These are phyloP conservation scores for Chaetodon trifasciatus DNA, from an alignment of 2,797 vertebrate species.

Conservation along the genomic window DNA sequence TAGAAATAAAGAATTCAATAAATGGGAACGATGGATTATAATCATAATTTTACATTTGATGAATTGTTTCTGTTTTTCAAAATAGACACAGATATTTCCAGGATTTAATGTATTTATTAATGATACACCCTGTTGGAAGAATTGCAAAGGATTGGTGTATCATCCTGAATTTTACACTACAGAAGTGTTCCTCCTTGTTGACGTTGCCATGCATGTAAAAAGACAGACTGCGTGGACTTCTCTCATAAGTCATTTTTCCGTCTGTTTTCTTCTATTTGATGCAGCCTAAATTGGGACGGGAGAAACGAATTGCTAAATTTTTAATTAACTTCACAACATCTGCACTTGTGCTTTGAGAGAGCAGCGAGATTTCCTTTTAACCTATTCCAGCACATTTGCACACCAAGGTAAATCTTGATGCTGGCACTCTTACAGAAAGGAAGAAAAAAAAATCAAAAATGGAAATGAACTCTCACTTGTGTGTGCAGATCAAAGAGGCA, in stretches of 20 bases:
- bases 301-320: constrained; percentile 91
- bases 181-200: constrained; percentile 67
- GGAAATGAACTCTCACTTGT: constrained; percentile 90
- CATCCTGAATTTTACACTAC: constrained; percentile 64
- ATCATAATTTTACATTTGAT: constrained; percentile 7
- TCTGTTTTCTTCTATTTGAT: constrained; percentile 88
- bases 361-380: constrained; percentile 90
- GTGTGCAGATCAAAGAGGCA: constrained; percentile 89
- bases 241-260: constrained; percentile 80
- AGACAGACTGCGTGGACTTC: constrained; percentile 77
- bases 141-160: constrained; percentile 31
- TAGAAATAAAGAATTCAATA: background rate
- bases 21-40: constrained; percentile 4
- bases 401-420: constrained; percentile 91
- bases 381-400: constrained; percentile 91
- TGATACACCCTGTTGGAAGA: constrained; percentile 7
- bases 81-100: constrained; percentile 28
- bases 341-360: constrained; percentile 90
- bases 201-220: constrained; percentile 68
- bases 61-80: constrained; percentile 9
- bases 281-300: constrained; percentile 88
- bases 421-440: constrained; percentile 91
- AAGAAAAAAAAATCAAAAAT: constrained; percentile 90
- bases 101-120: constrained; percentile 12
- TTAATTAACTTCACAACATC: constrained; percentile 93